Evolutionary conservation across 2,797 vertebrate species (phyloP), one percentile per base, ranked within the genome.

Genomic region (Phoebastria nigripes): DNA sequence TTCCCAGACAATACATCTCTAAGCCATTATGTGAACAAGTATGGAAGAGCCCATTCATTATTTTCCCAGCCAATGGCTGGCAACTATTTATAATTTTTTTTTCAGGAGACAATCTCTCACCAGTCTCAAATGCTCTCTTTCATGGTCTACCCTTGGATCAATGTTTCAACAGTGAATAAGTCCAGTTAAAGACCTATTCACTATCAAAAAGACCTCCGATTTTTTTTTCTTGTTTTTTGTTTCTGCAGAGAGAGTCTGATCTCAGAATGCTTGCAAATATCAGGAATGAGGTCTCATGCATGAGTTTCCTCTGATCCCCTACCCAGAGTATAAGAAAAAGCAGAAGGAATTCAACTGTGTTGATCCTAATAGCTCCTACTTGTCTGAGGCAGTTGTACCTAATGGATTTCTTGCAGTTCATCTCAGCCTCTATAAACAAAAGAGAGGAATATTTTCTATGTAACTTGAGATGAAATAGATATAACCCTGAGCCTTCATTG

Each of bases 21-120:
- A 37, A 56, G 22, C 71, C 22, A n/a, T 66, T 51, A 69, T 22
- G 15, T 47, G 58, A 35, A 79, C 5, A 87, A 89, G 11, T 33
- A 66, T 52, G 35, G 81, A 82, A 91, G 4, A 71, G 1, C 5
- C 12, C 1, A 8, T 65, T 37, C 0, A 0, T 31, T 70, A 52
- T 55, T 59, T 37, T 66, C 35, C 13, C 10, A 46, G 16, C 10
- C 5, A 66, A 21, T 41, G 41, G 6, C 28, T 89, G 15, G 29
- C 20, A 93, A 81, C 3, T 21, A 26, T 81, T 52, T 61, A 10
- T 20, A n/a, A 20, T 33, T 54, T 44, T 29, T 46, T 29, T 46
- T 59, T 29, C 26, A 58, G 69, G 8, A 83, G 31, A 26, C 7
- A 59, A 35, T 56, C 14, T 70, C 51, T 86, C 24, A 10, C 37